A percentile compares a stretch with the other conserved stretches of the same genome.
Conservation (phyloP, 2,888 invertebrate genomes). For the Chymomyza amoena region DNA sequence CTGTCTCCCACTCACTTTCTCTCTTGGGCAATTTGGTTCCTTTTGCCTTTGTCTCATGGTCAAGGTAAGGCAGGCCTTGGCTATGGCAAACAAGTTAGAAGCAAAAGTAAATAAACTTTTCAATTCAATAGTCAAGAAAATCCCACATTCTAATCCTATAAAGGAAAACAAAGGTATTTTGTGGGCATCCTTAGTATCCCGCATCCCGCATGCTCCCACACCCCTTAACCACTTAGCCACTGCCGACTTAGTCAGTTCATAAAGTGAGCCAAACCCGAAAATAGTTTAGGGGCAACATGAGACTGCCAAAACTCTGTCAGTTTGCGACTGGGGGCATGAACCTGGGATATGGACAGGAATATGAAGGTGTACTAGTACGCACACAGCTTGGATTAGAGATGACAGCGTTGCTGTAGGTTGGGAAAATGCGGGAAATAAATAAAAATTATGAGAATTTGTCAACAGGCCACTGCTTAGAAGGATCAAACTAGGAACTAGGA, state of each 20-base stretch:
- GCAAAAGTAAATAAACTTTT: constrained; percentile 57
- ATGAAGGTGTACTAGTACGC: background rate
- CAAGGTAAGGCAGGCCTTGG: constrained; percentile 4
- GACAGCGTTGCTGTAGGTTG: background rate
- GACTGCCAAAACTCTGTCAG: background rate
- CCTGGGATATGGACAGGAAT: background rate
- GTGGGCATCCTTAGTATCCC: constrained; percentile 13
- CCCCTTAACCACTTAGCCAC: background rate
- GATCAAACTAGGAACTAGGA: too few relatives aligned
- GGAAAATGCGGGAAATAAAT: too few relatives aligned
- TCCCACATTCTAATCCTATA: constrained; percentile 28
- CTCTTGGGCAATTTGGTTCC: background rate
- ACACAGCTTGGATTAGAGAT: background rate
- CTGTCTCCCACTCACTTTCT: background rate
- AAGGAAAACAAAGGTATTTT: constrained; percentile 30
- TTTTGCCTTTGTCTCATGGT: background rate
- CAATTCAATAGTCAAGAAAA: constrained; percentile 62
- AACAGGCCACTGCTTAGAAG: too few relatives aligned
- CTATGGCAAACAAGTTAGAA: background rate
- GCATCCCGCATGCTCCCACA: background rate
- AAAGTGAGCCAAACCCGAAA: background rate
- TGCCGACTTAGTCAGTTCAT: background rate
- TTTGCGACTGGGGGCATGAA: background rate
- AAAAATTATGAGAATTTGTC: too few relatives aligned
- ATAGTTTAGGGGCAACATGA: background rate